Base-by-base conservation (phyloP, 2,113 vertebrate genomes). In the Paedocypris sp. region DNA sequence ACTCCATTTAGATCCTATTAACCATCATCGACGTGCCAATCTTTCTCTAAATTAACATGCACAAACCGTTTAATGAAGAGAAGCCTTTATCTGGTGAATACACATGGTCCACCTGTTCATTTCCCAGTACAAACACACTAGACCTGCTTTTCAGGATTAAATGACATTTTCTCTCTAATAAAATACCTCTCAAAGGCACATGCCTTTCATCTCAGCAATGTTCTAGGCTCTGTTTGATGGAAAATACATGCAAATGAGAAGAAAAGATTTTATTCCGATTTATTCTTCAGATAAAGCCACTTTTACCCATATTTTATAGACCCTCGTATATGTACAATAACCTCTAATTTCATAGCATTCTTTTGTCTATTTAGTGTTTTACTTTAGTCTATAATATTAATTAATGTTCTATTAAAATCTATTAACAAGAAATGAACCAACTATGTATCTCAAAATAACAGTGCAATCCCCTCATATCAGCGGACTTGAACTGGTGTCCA, bases 11-110 rank as follows among this genome's bases (percentile, higher is more conserved):
- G 19, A 33, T 19, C 47, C 2, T 32, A 5, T 64, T 26, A 52
- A 53, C 50, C 38, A 8, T 22, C 19, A 71, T 50, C 67, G 36
- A 64, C 43, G 35, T 71, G 64, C 60, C 63, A 67, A 67, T 71
- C 28, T 52, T 47, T 5, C 2, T 19, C 35, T 49, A 23, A 60
- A 60, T 67, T 60, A 49, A 39, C 50, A 64, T 67, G 26, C 22
- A n/a, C 48, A 60, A 71, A 67, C 7, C 6, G 1, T 26, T 50
- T 43, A 18, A 46, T 29, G 45, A 6, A 26, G 12, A 29, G 13
- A 48, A 25, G 7, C 13, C 23, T 47, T 53, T 54, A 25, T 67
- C 28, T 56, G 39, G 48, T 56, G 49, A 67, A 71, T 67, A 47
- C 50, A 45, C 13, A 26, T 22, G 15, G 23, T 33, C 50, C 43